A percentile compares a stretch with the other conserved stretches of the same genome.
phyloP scores from a whole-genome alignment of 2,888 invertebrate genomes.

The Sesamia inferens region DNA sequence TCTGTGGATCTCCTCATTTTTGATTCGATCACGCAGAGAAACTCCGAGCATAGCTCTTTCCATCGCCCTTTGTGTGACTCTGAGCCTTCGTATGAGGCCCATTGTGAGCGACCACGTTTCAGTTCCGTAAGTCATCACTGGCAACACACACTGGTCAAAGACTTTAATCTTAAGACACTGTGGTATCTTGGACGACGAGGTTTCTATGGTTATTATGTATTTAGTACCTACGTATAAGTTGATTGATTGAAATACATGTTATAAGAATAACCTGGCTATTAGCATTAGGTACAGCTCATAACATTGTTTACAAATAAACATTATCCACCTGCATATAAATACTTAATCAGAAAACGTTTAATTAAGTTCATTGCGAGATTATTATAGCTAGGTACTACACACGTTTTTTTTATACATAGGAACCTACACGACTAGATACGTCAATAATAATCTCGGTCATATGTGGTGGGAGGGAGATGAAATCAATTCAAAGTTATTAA shows the following conservation, averaged over 20 bases:
- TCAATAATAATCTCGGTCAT: slow-evolving; percentile 10
- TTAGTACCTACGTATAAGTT: neutral
- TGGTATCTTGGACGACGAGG: too few relatives aligned
- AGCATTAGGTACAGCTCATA: slow-evolving; percentile 31
- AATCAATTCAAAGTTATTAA: neutral
- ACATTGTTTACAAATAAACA: slow-evolving; percentile 28
- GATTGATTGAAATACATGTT: slow-evolving; percentile 1
- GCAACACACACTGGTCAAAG: too few relatives aligned
- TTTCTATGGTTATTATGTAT: too few relatives aligned
- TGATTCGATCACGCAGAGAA: too few relatives aligned
- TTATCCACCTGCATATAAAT: slow-evolving; percentile 36
- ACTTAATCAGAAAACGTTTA: slow-evolving; percentile 20
- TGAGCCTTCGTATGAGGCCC: too few relatives aligned
- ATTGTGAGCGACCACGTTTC: too few relatives aligned
- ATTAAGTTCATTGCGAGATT: slow-evolving; percentile 18
- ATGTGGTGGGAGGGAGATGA: neutral
- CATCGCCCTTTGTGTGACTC: too few relatives aligned
- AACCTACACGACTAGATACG: neutral
- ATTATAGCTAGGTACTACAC: neutral
- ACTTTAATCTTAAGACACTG: too few relatives aligned
- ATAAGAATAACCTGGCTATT: slow-evolving; percentile 21
- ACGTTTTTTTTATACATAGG: neutral
- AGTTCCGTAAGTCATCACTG: too few relatives aligned
- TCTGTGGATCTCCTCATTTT: too few relatives aligned
- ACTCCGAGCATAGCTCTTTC: too few relatives aligned